Conservation (phyloP, 2,113 vertebrate genomes). For the Pseudopipra pipra region DNA sequence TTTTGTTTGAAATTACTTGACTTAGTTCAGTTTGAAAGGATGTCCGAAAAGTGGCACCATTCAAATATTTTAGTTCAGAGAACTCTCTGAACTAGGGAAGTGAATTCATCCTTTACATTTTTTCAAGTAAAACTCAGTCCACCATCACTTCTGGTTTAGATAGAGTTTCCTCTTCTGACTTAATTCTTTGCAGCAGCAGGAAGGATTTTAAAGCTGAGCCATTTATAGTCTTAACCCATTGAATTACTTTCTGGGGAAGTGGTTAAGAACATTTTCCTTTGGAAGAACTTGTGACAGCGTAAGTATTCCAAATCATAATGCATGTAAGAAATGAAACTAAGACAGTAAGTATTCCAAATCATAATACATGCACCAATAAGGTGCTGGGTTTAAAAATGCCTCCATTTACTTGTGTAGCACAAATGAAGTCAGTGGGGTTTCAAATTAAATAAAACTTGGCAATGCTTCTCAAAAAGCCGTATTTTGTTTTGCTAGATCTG, state of each 20-base stretch:
- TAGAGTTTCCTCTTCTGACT: neutral
- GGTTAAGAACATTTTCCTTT: conserved; percentile 1
- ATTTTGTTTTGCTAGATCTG: conserved; percentile 62
- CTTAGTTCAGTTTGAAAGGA: neutral
- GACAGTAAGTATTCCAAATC: neutral
- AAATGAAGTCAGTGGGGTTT: conserved; percentile 56
- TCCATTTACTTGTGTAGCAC: conserved; percentile 28
- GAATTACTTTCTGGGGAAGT: conserved; percentile 17
- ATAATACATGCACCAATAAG: conserved; percentile 21
- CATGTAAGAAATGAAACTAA: neutral
- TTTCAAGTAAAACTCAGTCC: neutral
- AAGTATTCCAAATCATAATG: neutral
- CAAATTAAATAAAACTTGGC: conserved; percentile 51
- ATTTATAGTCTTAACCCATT: conserved; percentile 25
- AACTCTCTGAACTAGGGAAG: neutral
- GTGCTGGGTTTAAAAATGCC: conserved; percentile 27
- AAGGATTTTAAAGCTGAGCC: neutral
- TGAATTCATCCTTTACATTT: neutral
- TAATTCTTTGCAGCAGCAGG: neutral
- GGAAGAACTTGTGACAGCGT: conserved; percentile 11
- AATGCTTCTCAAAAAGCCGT: conserved; percentile 38
- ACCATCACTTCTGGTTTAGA: neutral
- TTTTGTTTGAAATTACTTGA: neutral
- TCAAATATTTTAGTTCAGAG: neutral
- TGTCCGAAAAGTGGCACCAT: neutral